A percentile compares a stretch with the other conserved stretches of the same genome.
These are phyloP conservation scores for Creontiades dilutus DNA, from an alignment of 2,888 invertebrate genomes.

Conservation along the genomic window DNA sequence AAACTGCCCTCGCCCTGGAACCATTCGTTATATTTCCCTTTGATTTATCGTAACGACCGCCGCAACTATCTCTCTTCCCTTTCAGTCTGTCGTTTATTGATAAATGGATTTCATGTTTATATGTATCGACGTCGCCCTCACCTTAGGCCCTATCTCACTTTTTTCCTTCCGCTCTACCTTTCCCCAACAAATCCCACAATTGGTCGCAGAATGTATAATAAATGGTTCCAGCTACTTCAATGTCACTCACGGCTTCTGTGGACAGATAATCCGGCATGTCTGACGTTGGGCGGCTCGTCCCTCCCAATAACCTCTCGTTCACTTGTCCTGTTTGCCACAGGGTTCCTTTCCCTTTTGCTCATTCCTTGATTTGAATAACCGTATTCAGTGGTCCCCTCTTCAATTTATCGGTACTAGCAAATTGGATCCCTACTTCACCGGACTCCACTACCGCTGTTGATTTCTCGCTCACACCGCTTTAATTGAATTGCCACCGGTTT, in stretches of 20 bases:
- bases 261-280: not conserved
- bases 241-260: conserved; percentile 8
- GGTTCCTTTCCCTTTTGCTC: not conserved
- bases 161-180: not conserved
- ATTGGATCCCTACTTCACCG: not conserved
- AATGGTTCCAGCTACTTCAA: conserved; percentile 31
- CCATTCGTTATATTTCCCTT: conserved; percentile 26
- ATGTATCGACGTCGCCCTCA: conserved; percentile 7
- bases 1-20: not conserved
- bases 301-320: not conserved
- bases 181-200: conserved; percentile 14
- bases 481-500: not conserved
- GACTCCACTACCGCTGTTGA: not conserved
- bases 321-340: not conserved
- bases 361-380: conserved; percentile 25
- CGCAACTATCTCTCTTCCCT: conserved; percentile 21
- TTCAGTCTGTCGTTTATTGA: conserved; percentile 35
- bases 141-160: not conserved
- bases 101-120: conserved; percentile 35
- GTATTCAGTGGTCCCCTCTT: conserved; percentile 2
- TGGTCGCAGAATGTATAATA: conserved; percentile 31
- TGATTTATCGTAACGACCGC: conserved; percentile 8
- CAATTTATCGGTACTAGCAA: not conserved
- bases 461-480: not conserved
- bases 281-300: not conserved